phyloP scores from a whole-genome alignment of 2,888 invertebrate genomes.

The Hofmannophila pseudospretella region DNA sequence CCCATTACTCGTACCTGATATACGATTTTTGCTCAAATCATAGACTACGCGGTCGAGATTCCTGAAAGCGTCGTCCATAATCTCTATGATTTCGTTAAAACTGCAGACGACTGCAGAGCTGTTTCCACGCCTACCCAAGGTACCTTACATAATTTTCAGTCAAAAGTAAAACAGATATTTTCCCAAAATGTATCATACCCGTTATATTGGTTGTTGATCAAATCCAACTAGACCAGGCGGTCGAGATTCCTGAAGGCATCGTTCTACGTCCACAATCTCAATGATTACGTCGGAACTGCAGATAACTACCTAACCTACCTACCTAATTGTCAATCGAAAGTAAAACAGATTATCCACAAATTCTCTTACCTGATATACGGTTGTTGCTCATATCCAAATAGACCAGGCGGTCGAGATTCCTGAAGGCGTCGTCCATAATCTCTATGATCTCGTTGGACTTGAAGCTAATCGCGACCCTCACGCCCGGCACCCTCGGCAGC shows the following conservation, averaged over 20 bases:
- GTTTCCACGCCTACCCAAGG: no score
- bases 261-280: slow-evolving; percentile 66
- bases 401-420: slow-evolving; percentile 62
- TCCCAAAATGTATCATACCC: slow-evolving; percentile 37
- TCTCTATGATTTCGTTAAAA: slow-evolving; percentile 68
- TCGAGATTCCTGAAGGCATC: slow-evolving; percentile 71
- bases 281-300: slow-evolving; percentile 72
- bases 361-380: slow-evolving; percentile 58
- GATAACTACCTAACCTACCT: no score
- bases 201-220: slow-evolving; percentile 77
- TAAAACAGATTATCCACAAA: background rate
- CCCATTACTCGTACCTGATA: slow-evolving; percentile 69
- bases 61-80: slow-evolving; percentile 71
- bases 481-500: slow-evolving; percentile 59
- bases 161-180: no score
- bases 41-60: slow-evolving; percentile 67
- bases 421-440: slow-evolving; percentile 72
- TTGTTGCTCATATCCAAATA: slow-evolving; percentile 79
- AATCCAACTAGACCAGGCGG: slow-evolving; percentile 72
- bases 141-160: no score
- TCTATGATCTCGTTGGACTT: slow-evolving; percentile 71
- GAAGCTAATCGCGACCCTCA: slow-evolving; percentile 68
- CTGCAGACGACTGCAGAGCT: slow-evolving; percentile 75
- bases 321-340: no score
- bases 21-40: slow-evolving; percentile 76